Evolutionary conservation across 92 coral and sea anemone genomes (phyloP).

Genomic region (Phenganax subtilis): DNA sequence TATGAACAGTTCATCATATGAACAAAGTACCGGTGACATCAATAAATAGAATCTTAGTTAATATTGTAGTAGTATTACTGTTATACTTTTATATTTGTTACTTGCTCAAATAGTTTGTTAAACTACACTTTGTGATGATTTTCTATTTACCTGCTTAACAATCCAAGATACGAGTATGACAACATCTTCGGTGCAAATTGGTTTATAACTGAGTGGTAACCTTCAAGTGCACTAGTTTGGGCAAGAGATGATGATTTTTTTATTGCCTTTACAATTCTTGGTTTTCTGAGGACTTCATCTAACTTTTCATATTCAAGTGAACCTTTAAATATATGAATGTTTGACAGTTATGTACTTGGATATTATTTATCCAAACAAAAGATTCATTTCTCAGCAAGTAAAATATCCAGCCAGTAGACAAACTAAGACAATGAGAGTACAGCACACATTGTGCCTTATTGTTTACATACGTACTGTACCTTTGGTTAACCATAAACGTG

Average conservation of each 20-base stretch:
- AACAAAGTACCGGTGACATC: no score
- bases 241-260: slow-evolving; percentile 56
- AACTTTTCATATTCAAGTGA: slow-evolving; percentile 63
- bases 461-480: slow-evolving; percentile 23
- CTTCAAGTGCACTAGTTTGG: slow-evolving; percentile 59
- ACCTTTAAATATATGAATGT: slow-evolving; percentile 31
- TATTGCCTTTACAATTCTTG: slow-evolving; percentile 44
- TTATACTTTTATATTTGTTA: no score
- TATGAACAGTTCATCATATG: no score
- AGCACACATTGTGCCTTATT: no score
- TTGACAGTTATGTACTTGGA: not conserved
- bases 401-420: not conserved
- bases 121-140: no score
- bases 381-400: not conserved
- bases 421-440: no score
- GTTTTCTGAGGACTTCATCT: slow-evolving; percentile 40
- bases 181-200: slow-evolving; percentile 6
- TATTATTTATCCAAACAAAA: not conserved
- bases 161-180: not conserved
- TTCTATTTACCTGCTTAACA: no score
- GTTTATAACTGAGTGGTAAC: not conserved
- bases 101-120: no score
- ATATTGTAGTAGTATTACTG: no score
- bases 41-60: no score
- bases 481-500: slow-evolving; percentile 55